These are phyloP conservation scores for Ylistrum balloti DNA, from an alignment of 1,140 invertebrate genomes.

Conservation along the genomic window DNA sequence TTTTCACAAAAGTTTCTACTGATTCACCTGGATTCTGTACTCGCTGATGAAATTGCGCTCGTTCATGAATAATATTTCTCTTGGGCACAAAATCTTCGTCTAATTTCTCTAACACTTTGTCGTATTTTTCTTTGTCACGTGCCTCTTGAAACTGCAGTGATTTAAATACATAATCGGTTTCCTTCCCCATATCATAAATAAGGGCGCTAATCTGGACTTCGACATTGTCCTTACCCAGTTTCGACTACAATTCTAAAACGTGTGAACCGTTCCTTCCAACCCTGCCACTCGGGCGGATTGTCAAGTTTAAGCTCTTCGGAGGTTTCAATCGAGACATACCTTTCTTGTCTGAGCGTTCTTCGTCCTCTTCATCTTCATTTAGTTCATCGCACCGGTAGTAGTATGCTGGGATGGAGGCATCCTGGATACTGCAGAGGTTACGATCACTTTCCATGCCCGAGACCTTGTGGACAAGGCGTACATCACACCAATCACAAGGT, in stretches of 20 bases:
- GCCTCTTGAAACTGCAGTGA: neutral
- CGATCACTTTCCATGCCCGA: too few species aligned
- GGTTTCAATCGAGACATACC: too few species aligned
- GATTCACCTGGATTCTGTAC: constrained; percentile 9
- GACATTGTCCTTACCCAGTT: neutral
- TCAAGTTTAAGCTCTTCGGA: too few species aligned
- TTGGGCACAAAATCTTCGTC: constrained; percentile 45
- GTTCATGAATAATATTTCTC: constrained; percentile 41
- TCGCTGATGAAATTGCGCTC: constrained; percentile 4
- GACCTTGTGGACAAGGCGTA: too few species aligned
- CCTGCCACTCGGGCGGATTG: constrained; percentile 7
- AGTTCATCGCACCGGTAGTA: too few species aligned
- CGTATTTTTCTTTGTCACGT: neutral
- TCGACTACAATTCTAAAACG: neutral
- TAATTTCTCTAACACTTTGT: constrained; percentile 41
- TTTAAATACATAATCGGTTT: constrained; percentile 26
- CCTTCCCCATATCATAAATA: neutral
- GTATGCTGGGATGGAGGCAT: too few species aligned
- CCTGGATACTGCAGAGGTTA: too few species aligned
- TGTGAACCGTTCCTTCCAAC: neutral
- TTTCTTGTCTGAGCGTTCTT: too few species aligned
- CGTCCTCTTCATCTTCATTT: too few species aligned
- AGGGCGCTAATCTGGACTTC: neutral
- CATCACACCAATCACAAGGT: too few species aligned
- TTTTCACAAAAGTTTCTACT: constrained; percentile 42